Percentiles rank a stretch among this genome's conserved stretches.
Conservation (phyloP, 1,140 invertebrate species). For the Conus betulinus region DNA sequence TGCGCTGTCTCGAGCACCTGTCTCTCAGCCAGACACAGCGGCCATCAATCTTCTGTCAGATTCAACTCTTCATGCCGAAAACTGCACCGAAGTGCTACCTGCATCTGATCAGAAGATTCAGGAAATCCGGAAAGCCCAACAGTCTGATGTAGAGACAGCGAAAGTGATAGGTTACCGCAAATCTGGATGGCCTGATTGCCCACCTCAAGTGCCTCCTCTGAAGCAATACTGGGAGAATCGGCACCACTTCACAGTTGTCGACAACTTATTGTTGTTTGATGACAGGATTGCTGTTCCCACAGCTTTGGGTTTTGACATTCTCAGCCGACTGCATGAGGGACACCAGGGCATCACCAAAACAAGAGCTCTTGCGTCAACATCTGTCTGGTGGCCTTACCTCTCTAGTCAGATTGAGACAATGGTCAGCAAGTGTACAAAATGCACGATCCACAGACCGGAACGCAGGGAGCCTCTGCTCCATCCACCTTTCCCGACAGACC, state of each 20-base stretch:
- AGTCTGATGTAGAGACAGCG: neutral
- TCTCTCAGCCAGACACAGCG: neutral
- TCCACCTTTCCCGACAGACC: slow-evolving; percentile 75
- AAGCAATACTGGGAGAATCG: slow-evolving; percentile 34
- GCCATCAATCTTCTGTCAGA: neutral
- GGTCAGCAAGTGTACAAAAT: slow-evolving; percentile 24
- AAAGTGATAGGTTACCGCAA: neutral
- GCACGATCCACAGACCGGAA: slow-evolving; percentile 8
- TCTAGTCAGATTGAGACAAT: slow-evolving; percentile 31
- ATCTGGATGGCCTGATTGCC: slow-evolving; percentile 3
- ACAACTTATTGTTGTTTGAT: slow-evolving; percentile 38
- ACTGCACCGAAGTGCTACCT: neutral
- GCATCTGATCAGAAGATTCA: neutral
- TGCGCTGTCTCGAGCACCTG: neutral
- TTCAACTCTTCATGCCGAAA: neutral
- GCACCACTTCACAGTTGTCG: slow-evolving; percentile 44
- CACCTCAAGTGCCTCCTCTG: neutral
- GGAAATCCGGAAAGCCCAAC: neutral
- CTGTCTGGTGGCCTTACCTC: slow-evolving; percentile 43
- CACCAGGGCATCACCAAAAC: slow-evolving; percentile 32
- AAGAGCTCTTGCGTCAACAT: slow-evolving; percentile 30
- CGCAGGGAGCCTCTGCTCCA: slow-evolving; percentile 28
- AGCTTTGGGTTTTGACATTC: neutral
- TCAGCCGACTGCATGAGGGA: slow-evolving; percentile 10
- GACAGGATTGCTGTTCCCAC: slow-evolving; percentile 23